These are phyloP conservation scores for Planiliza haematocheilus DNA, from an alignment of 2,113 vertebrate species.

Conservation along the genomic window DNA sequence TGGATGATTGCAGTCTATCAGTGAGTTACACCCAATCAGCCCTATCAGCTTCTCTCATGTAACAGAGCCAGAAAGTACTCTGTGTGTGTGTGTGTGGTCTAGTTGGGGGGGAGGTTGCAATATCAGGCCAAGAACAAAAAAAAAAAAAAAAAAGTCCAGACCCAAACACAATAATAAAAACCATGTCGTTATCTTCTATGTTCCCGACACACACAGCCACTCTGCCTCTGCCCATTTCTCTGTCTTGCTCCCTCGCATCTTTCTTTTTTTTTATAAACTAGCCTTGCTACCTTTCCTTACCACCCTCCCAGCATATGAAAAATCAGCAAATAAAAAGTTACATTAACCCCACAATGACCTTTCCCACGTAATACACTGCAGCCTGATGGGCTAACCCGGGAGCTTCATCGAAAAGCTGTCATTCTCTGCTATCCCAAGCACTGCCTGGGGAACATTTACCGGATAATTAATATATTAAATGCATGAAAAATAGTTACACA, in stretches of 20 bases:
- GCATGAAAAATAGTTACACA: conserved; percentile 99
- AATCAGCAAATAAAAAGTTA: conserved; percentile 99
- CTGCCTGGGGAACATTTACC: conserved; percentile 99
- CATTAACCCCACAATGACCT: conserved; percentile 99
- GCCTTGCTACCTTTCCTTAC: conserved; percentile 82
- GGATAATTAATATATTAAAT: conserved; percentile 99
- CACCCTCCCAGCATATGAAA: conserved; percentile 91
- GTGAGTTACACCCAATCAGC: conserved; percentile 53
- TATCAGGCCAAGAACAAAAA: conserved; percentile 64
- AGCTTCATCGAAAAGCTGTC: conserved; percentile 96
- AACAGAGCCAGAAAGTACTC: conserved; percentile 31
- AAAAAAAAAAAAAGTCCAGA: conserved; percentile 61
- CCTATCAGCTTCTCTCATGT: conserved; percentile 56
- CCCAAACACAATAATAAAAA: conserved; percentile 74
- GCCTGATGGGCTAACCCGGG: conserved; percentile 94
- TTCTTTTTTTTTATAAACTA: conserved; percentile 78
- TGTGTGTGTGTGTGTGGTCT: neutral
- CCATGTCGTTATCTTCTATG: conserved; percentile 64
- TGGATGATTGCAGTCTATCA: conserved; percentile 69
- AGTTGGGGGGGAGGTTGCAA: conserved; percentile 16
- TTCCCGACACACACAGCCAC: conserved; percentile 49
- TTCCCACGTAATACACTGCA: conserved; percentile 97
- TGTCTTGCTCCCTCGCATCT: conserved; percentile 76
- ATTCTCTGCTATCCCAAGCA: conserved; percentile 95
- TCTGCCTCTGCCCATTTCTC: conserved; percentile 62